A percentile compares a stretch with the other conserved stretches of the same genome.
phyloP scores from a whole-genome alignment of 2,797 vertebrate genomes.

The Bucorvus abyssinicus region DNA sequence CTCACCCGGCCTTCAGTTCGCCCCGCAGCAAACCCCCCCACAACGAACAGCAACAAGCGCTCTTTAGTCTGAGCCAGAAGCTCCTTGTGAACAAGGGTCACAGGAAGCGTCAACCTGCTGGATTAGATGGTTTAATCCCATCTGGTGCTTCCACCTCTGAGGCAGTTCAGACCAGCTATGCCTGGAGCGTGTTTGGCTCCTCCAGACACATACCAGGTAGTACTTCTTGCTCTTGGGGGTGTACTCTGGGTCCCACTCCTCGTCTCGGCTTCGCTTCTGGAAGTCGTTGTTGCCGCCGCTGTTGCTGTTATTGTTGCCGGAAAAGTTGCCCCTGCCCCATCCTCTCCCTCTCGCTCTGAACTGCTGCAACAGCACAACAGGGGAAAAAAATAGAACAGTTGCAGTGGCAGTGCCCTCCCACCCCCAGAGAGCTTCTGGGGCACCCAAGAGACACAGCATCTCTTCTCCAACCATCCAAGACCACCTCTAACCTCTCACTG shows the following conservation, averaged over 20 bases:
- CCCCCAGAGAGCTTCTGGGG: not conserved
- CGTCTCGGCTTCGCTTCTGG: conserved; percentile 80
- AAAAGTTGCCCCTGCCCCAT: conserved; percentile 88
- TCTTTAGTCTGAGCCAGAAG: not conserved
- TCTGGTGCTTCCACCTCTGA: not conserved
- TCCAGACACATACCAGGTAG: conserved; percentile 85
- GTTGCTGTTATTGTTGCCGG: conserved; percentile 80
- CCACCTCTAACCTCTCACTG: not conserved
- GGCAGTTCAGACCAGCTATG: not conserved
- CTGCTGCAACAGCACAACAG: conserved; percentile 62
- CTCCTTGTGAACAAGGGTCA: not conserved
- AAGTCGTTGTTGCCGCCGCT: conserved; percentile 81
- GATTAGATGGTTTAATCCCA: not conserved
- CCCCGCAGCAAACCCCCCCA: not conserved
- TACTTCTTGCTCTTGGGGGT: conserved; percentile 95
- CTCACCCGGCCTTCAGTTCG: not conserved
- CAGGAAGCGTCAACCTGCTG: not conserved
- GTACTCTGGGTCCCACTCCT: conserved; percentile 93
- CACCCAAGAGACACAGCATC: not conserved
- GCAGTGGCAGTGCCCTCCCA: not conserved
- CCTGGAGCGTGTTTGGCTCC: not conserved
- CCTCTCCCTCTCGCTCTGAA: conserved; percentile 88
- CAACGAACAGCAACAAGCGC: not conserved
- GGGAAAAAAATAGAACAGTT: not conserved
- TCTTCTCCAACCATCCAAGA: not conserved